These are phyloP conservation scores for Butorides virescens DNA, from an alignment of 2,113 vertebrate species.

Conservation along the genomic window DNA sequence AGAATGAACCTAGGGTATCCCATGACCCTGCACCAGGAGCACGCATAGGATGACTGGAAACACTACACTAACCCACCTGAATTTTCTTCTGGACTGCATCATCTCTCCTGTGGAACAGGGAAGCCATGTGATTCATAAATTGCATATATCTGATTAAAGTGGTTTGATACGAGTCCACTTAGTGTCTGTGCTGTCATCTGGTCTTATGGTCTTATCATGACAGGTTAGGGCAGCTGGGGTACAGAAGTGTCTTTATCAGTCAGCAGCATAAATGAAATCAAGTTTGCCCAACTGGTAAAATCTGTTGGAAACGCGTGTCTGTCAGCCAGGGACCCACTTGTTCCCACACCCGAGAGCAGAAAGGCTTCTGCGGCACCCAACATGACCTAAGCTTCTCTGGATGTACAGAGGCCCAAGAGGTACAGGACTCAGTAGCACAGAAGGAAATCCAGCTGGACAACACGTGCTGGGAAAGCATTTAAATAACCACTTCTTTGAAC, in stretches of 20 bases:
- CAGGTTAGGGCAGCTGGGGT: neutral
- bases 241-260: neutral
- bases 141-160: neutral
- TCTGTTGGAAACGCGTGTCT: neutral
- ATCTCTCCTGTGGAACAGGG: neutral
- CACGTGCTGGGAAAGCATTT: neutral
- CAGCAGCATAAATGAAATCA: neutral
- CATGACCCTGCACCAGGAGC: neutral
- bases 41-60: neutral
- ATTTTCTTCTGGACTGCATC: neutral
- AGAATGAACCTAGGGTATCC: neutral
- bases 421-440: neutral
- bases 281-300: neutral
- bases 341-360: neutral
- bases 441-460: neutral
- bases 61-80: neutral
- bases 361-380: neutral
- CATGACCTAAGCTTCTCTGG: neutral
- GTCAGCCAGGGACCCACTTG: neutral
- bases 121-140: neutral
- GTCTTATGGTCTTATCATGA: neutral
- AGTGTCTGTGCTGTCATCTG: neutral
- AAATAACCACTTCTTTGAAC: neutral
- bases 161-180: neutral
- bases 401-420: neutral